phyloP scores from a whole-genome alignment of 2,797 vertebrate species.

The Melanotaenia boesemani region DNA sequence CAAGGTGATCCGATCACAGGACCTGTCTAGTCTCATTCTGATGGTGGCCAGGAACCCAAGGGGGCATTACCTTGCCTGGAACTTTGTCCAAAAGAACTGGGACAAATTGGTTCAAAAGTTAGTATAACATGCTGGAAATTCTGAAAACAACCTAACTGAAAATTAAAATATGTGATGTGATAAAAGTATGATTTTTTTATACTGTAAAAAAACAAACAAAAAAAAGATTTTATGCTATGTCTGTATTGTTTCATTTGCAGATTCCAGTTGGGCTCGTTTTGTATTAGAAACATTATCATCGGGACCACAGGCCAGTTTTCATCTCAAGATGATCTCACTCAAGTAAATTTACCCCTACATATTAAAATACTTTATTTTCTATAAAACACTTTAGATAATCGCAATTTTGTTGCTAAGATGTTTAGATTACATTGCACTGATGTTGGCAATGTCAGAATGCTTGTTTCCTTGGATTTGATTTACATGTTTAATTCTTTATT shows the following conservation, averaged over 20 bases:
- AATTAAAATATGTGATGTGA: neutral
- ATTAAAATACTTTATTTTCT: neutral
- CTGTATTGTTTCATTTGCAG: constrained; percentile 57
- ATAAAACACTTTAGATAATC: neutral
- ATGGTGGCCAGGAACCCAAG: constrained; percentile 78
- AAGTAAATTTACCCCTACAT: constrained; percentile 64
- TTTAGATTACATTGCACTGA: neutral
- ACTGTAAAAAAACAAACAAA: neutral
- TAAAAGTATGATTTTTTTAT: neutral
- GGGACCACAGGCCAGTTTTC: constrained; percentile 84
- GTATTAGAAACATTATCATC: constrained; percentile 78
- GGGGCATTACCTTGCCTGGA: constrained; percentile 83
- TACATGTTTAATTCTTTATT: neutral
- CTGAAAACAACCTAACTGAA: neutral
- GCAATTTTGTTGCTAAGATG: neutral
- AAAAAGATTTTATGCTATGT: too few species aligned
- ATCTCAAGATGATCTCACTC: constrained; percentile 79
- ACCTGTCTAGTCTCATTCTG: constrained; percentile 77
- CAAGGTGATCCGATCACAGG: constrained; percentile 81
- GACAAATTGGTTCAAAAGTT: constrained; percentile 82
- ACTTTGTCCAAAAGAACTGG: constrained; percentile 86
- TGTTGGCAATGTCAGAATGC: too few species aligned
- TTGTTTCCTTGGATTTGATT: neutral
- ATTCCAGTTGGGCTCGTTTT: constrained; percentile 84
- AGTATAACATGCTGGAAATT: constrained; percentile 46